Conservation (phyloP, 2,888 invertebrate genomes). For the Megaustenia siamemsis region DNA sequence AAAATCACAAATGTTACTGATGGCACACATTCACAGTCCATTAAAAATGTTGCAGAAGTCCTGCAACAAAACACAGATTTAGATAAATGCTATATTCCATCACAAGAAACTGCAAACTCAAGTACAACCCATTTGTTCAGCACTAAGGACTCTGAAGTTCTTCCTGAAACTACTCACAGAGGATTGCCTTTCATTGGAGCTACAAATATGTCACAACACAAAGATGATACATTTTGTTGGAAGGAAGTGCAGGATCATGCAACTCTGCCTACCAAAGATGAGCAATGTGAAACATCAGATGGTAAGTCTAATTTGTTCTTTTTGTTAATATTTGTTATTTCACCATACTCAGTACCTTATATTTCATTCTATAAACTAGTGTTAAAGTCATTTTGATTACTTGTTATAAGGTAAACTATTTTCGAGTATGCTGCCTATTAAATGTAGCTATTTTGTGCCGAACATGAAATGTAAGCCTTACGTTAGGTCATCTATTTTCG, state of each 20-base stretch:
- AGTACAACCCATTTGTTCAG: too few relatives aligned
- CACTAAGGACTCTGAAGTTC: not conserved
- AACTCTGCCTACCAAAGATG: not conserved
- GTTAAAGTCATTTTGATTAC: too few relatives aligned
- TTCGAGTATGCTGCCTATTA: too few relatives aligned
- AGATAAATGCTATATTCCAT: not conserved
- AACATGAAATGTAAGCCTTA: too few relatives aligned
- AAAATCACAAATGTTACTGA: not conserved
- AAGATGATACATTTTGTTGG: not conserved
- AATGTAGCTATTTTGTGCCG: too few relatives aligned
- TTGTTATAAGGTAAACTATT: too few relatives aligned
- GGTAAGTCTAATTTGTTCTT: not conserved
- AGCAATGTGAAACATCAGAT: not conserved
- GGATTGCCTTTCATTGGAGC: not conserved
- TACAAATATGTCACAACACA: not conserved
- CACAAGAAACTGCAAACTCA: not conserved
- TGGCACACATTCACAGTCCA: not conserved
- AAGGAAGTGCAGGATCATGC: not conserved
- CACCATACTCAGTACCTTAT: too few relatives aligned
- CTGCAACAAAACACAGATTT: not conserved
- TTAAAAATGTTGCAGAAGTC: not conserved
- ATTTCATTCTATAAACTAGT: too few relatives aligned
- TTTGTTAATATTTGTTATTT: not conserved
- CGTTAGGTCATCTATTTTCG: too few relatives aligned
- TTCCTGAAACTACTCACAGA: too few relatives aligned